A percentile compares a stretch with the other conserved stretches of the same genome.
Conservation (phyloP, 1,140 invertebrate species). For the Pteromalus puparum region DNA sequence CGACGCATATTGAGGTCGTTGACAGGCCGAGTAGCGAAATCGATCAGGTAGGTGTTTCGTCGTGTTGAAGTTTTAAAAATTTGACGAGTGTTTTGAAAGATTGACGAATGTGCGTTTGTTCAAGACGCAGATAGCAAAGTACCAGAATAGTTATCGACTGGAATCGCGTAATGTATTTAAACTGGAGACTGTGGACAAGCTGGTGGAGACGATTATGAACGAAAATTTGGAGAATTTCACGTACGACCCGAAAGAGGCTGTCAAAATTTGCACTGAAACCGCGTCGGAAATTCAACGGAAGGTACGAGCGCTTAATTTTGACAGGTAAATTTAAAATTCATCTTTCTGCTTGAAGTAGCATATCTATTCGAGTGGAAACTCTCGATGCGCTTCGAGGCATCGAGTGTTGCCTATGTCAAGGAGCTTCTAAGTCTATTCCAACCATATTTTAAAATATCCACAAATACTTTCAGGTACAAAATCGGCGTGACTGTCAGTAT, state of each 20-base stretch:
- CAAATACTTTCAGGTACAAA: conserved; percentile 64
- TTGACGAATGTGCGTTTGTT: neutral
- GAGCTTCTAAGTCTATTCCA: neutral
- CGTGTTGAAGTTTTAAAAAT: conserved; percentile 12
- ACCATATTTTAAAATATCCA: conserved; percentile 7
- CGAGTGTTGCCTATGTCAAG: neutral
- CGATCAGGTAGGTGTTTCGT: conserved; percentile 54
- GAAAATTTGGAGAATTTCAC: conserved; percentile 71
- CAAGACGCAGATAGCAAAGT: conserved; percentile 58
- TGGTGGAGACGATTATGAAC: conserved; percentile 70
- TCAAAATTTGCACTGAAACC: conserved; percentile 68
- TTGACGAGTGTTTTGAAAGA: neutral
- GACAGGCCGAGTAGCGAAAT: conserved; percentile 57
- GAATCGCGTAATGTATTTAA: conserved; percentile 75
- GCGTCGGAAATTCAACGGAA: conserved; percentile 70
- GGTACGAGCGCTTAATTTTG: conserved; percentile 73
- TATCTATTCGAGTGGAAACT: too few species aligned
- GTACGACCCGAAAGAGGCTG: conserved; percentile 70
- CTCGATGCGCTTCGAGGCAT: neutral
- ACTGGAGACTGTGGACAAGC: conserved; percentile 71
- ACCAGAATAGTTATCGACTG: conserved; percentile 75
- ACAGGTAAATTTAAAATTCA: conserved; percentile 66
- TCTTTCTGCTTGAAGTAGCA: too few species aligned
- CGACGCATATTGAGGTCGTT: conserved; percentile 58
- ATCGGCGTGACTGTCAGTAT: conserved; percentile 67